Evolutionary conservation across 1,140 invertebrate species (phyloP), one percentile per base, ranked within the genome.

Genomic region (Cyclina sinensis): DNA sequence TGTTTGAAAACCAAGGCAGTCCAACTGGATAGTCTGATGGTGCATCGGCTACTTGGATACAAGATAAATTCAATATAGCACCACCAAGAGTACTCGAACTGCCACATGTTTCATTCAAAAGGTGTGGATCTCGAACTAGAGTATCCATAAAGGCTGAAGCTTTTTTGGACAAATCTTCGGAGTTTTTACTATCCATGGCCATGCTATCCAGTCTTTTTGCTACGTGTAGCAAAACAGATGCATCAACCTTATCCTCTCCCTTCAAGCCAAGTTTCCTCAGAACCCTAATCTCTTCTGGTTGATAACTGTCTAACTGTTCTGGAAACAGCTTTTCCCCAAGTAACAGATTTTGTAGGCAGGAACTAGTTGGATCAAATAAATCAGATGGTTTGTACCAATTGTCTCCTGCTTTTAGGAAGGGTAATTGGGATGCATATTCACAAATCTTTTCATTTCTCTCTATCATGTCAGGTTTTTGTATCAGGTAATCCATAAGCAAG

Each of bases 401-500:
- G 11, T 51, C 27, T 18, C 57, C 30, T 1, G 32, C 14, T 11
- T 37, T 18, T 9, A 84, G 27, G 32, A 84, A 84, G 30, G 82
- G 48, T 27, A 84, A 24, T 35, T 37, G 1, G 0, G 4, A 0
- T 24, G 82, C 82, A n/a, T 35, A 7, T 2, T 24, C 11, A 16
- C 73, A 14, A n/a, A 73, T 32, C 18, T 39, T 24, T 18, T n/a
- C 0, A 57, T 73, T 54, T 14, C 16, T 73, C 18, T 24, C 5
- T 37, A 54, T 46, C 32, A 62, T 14, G n/a, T 54, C 3, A 18
- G 54, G 54, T 24, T 74, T 70, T 0, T 51, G 32, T 1, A 84
- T 35, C 14, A 84, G 39, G 48, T 51, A 84, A 4, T 84, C 35
- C 82, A 84, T 84, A 30, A 84, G 73, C 14, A 24, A 21, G n/a